These are phyloP conservation scores for Capitella teleta DNA, from an alignment of 1,140 invertebrate genomes.

Conservation along the genomic window DNA sequence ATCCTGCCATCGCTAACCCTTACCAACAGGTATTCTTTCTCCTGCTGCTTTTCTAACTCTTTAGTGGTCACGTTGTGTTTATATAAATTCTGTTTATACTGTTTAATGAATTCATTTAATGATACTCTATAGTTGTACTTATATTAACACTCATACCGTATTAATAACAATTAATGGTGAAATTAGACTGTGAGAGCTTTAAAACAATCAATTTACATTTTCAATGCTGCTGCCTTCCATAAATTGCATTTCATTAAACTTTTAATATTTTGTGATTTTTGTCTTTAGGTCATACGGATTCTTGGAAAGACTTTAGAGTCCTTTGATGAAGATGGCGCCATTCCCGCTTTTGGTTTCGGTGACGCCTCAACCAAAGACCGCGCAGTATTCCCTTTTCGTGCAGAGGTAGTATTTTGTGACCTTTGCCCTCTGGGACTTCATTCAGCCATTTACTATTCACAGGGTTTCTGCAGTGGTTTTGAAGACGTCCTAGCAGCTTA, in stretches of 20 bases:
- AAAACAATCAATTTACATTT: neutral
- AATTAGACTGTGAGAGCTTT: neutral
- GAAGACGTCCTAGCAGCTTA: slow-evolving; percentile 36
- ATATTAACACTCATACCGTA: neutral
- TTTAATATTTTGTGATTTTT: neutral
- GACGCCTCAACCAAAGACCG: slow-evolving; percentile 40
- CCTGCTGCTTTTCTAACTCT: neutral
- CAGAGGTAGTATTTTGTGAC: slow-evolving; percentile 14
- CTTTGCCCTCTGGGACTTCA: neutral
- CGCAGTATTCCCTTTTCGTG: slow-evolving; percentile 41
- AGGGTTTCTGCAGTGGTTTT: slow-evolving; percentile 39
- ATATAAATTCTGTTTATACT: neutral
- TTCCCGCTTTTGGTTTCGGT: slow-evolving; percentile 46
- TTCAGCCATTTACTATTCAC: neutral
- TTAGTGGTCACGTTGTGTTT: neutral
- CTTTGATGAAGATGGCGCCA: slow-evolving; percentile 40
- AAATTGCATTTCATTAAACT: neutral
- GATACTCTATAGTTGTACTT: neutral
- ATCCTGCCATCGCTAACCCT: slow-evolving; percentile 18
- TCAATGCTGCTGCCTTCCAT: neutral
- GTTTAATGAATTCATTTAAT: neutral
- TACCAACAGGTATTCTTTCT: slow-evolving; percentile 24
- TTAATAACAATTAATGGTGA: neutral
- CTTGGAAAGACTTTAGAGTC: slow-evolving; percentile 44
- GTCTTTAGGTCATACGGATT: slow-evolving; percentile 42